Evolutionary conservation across 2,113 vertebrate species (phyloP), one percentile per base, ranked within the genome.

Genomic region (Ageneiosus marmoratus): DNA sequence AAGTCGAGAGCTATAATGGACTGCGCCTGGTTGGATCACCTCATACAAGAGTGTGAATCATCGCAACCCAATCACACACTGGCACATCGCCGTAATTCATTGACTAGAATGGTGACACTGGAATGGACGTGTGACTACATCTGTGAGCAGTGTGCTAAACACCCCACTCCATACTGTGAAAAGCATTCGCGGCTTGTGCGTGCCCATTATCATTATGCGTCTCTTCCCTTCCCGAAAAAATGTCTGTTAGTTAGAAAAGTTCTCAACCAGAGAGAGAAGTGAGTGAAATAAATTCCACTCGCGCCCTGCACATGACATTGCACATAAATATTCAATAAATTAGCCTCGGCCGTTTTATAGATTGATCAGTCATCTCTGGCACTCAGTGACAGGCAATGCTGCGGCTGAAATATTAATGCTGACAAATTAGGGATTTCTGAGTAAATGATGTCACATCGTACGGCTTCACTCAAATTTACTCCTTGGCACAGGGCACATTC

Each of bases 291-390:
- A 95, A 97, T 97, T 95, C 93, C 91, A 91, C 93, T 92, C 89
- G 93, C 94, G 93, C 94, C 95, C 95, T 88, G 94, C 95, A 94
- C 96, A 96, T 97, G 97, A 97, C 96, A 96, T 94, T 94, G 96
- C 96, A 98, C 96, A 98, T 98, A 98, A 98, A 98, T 99, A 98
- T 98, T 97, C 95, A 97, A 97, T 98, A 98, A 98, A 97, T 98
- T 98, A 99, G 96, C 95, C 94, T 95, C 91, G 91, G 91, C 90
- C 94, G 88, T 96, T 97, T 97, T 96, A 96, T 96, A 96, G 96
- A 98, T 98, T 97, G 96, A 99, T 98, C 97, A 97, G 96, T 98
- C 97, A 98, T 97, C 95, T 95, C 95, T 96, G 96, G 96, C 96
- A 96, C 94, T 95, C 94, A 95, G 93, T 98, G 97, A 97, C 96